A percentile compares a stretch with the other conserved stretches of the same genome.
These are phyloP conservation scores for Drosophila picticornis DNA, from an alignment of 2,888 invertebrate species.

Conservation along the genomic window DNA sequence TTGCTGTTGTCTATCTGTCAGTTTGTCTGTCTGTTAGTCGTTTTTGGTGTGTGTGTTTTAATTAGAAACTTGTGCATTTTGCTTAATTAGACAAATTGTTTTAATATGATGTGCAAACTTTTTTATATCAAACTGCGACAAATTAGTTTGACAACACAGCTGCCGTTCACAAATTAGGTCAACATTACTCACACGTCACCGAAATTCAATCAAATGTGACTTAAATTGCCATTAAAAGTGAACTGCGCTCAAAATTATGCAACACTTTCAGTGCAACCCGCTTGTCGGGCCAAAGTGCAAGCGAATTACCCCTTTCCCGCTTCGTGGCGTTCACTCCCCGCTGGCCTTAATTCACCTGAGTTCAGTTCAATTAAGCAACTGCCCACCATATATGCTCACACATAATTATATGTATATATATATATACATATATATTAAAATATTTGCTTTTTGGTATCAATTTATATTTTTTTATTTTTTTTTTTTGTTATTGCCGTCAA, in stretches of 20 bases:
- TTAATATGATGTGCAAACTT: conserved; percentile 71
- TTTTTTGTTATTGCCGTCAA: not conserved
- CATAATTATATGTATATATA: not conserved
- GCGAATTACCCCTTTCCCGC: not conserved
- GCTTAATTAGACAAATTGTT: conserved; percentile 80
- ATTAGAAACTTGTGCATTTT: conserved; percentile 81
- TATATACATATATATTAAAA: not conserved
- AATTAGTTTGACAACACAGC: conserved; percentile 63
- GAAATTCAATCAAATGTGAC: conserved; percentile 60
- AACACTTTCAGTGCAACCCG: conserved; percentile 33
- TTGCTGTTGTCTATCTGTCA: conserved; percentile 24
- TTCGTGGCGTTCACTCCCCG: not conserved
- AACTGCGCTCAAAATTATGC: conserved; percentile 61
- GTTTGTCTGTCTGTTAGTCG: conserved; percentile 14
- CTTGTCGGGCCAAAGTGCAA: not conserved
- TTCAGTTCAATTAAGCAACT: conserved; percentile 53
- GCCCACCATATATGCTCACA: conserved; percentile 21
- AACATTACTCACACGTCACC: conserved; percentile 31
- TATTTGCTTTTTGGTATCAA: not conserved
- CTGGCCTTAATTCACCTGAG: conserved; percentile 5
- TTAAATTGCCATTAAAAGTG: conserved; percentile 26
- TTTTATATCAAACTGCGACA: conserved; percentile 60
- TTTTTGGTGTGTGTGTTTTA: conserved; percentile 65
- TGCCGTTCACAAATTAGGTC: conserved; percentile 48
- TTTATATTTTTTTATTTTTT: not conserved